Conservation (phyloP, 2,888 invertebrate genomes). For the Mellilla xanthometata region DNA sequence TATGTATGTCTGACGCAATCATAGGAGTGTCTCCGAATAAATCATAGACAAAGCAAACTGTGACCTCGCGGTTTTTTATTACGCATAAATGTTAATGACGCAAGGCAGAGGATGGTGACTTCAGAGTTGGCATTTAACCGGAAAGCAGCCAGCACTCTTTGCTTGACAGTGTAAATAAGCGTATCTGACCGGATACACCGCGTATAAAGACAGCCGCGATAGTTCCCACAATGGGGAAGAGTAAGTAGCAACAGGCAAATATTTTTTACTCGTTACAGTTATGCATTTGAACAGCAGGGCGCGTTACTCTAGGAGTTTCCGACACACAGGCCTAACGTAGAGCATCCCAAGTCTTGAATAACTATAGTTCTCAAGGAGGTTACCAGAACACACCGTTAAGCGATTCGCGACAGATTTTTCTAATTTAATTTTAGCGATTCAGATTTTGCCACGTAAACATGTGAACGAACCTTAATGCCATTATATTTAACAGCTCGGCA, state of each 20-base stretch:
- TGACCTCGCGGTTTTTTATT: slow-evolving; percentile 3
- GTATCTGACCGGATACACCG: slow-evolving; percentile 14
- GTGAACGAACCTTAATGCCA: slow-evolving; percentile 9
- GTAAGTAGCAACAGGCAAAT: too few relatives aligned
- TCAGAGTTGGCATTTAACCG: slow-evolving; percentile 9
- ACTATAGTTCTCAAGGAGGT: too few relatives aligned
- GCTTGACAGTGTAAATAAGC: slow-evolving; percentile 3
- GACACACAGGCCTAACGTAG: too few relatives aligned
- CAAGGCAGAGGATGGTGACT: slow-evolving; percentile 7
- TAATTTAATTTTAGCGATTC: too few relatives aligned
- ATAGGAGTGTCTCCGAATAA: slow-evolving; percentile 12
- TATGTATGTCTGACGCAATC: slow-evolving; percentile 7
- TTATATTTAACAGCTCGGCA: slow-evolving; percentile 27
- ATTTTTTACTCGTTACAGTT: too few relatives aligned
- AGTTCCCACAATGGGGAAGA: background rate
- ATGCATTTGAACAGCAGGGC: too few relatives aligned
- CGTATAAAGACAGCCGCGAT: background rate
- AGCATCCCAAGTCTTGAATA: too few relatives aligned
- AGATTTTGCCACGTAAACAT: too few relatives aligned
- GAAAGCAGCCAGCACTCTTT: slow-evolving; percentile 12
- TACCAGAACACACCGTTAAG: too few relatives aligned
- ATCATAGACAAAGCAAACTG: slow-evolving; percentile 8
- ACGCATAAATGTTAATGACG: slow-evolving; percentile 7
- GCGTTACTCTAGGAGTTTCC: too few relatives aligned
- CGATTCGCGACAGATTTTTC: too few relatives aligned